Base-by-base conservation (phyloP, 2,888 invertebrate genomes). In the Ischnura elegans region DNA sequence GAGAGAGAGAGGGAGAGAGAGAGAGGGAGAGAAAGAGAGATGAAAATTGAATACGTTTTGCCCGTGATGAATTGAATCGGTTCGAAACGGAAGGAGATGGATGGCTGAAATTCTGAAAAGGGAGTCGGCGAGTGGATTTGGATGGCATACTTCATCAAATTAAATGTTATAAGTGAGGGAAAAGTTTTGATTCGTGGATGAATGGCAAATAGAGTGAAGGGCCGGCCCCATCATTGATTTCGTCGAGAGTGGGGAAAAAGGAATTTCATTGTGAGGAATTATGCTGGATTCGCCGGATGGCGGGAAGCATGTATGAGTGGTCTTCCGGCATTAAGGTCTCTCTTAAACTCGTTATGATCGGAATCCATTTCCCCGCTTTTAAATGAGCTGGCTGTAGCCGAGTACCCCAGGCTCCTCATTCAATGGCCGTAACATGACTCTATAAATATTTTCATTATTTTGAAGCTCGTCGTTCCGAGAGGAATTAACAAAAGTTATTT, bases 131-230 rank as follows among this genome's bases (percentile, higher is more conserved):
- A 36, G 76, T 36, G 29, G 76, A 76, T 25, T 10, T 4, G 76
- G 36, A 36, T 36, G 76, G 76, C 29, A 36, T 76, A 76, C 36
- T 76, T 36, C 29, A 36, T 76, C 36, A 36, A 76, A 36, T 76
- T 76, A 76, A 76, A 76, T 76, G 8, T 36, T 76, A 16, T 76
- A 36, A 36, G 29, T 36, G 16, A 51, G 36, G 76, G 76, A 16
- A 76, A 76, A 76, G 76, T 76, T 76, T 76, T 76, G 36, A 76
- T 76, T 36, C 76, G 76, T 13, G 36, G 76, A 76, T 36, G 25
- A 76, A 13, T 76, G 36, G 76, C 36, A 10, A 36, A 36, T 36
- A 76, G 29, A 36, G 36, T 36, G 76, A 76, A 76, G 29, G 36
- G n/a, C 76, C 1, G 29, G 36, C 36, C n/a, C n/a, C 61, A n/a